These are phyloP conservation scores for Lycaon pictus DNA, from an alignment of 2,113 vertebrate species.

Conservation along the genomic window DNA sequence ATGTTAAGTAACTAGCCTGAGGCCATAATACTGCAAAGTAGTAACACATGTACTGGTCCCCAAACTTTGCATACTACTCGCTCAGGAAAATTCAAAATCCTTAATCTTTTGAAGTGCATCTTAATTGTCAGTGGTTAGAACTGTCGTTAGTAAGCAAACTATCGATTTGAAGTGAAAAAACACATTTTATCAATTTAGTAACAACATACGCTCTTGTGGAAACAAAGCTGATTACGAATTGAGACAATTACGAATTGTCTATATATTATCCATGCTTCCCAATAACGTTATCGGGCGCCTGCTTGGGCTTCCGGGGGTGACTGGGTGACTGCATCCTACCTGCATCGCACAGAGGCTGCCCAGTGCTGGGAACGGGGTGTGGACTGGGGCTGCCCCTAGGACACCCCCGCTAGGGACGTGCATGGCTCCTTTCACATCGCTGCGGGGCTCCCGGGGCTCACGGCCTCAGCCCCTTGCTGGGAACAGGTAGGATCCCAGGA, in stretches of 20 bases:
- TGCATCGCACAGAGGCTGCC: not conserved
- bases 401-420: not conserved
- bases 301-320: not conserved
- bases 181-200: not conserved
- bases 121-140: not conserved
- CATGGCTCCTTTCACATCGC: not conserved
- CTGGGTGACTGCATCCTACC: not conserved
- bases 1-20: not conserved
- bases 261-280: not conserved
- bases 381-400: not conserved
- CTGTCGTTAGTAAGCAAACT: not conserved
- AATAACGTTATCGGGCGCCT: not conserved
- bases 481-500: not conserved
- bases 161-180: slow-evolving; percentile 9
- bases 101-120: not conserved
- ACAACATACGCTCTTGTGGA: not conserved
- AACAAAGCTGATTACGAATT: not conserved
- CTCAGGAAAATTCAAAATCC: not conserved
- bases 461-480: not conserved
- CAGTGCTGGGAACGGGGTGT: not conserved
- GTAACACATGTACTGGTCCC: not conserved
- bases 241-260: not conserved
- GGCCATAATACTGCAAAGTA: not conserved
- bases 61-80: not conserved
- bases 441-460: not conserved